A percentile compares a stretch with the other conserved stretches of the same genome.
Evolutionary conservation across 1,140 invertebrate species (phyloP).

Genomic region (Drosophila guanche): DNA sequence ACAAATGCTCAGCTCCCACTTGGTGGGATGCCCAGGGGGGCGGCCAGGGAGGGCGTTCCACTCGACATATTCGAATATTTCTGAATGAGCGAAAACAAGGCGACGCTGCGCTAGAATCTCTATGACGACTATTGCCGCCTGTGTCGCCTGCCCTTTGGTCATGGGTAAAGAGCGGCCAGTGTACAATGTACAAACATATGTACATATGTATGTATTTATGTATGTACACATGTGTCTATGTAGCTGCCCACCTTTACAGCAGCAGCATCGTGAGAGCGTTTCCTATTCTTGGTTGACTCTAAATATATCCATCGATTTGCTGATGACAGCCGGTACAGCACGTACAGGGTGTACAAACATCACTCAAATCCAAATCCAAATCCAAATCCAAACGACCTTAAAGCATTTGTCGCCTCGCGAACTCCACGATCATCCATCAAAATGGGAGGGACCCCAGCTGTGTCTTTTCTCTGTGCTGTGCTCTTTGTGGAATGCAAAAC

Average conservation of each 20-base stretch:
- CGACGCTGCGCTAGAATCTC: constrained; percentile 57
- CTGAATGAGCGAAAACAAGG: constrained; percentile 65
- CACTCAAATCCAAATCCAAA: too few species aligned
- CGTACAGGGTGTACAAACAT: constrained; percentile 50
- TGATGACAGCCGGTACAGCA: constrained; percentile 34
- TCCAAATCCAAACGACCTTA: too few species aligned
- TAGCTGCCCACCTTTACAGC: too few species aligned
- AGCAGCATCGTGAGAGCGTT: constrained; percentile 60
- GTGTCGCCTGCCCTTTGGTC: constrained; percentile 44
- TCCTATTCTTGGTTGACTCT: constrained; percentile 59
- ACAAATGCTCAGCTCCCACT: constrained; percentile 41
- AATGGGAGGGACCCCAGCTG: too few species aligned
- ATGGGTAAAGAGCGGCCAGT: constrained; percentile 43
- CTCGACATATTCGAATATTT: constrained; percentile 56
- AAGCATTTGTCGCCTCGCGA: not conserved
- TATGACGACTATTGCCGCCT: constrained; percentile 31
- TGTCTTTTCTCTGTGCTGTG: not conserved
- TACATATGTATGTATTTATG: constrained; percentile 13
- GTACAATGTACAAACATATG: constrained; percentile 41
- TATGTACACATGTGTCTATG: constrained; percentile 27
- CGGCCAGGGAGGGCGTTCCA: constrained; percentile 54
- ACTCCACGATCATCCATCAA: constrained; percentile 1
- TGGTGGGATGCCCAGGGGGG: constrained; percentile 45
- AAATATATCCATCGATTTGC: constrained; percentile 56
- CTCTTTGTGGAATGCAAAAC: constrained; percentile 26